phyloP scores from a whole-genome alignment of 1,140 invertebrate species.

The Heliconius eleuchia region DNA sequence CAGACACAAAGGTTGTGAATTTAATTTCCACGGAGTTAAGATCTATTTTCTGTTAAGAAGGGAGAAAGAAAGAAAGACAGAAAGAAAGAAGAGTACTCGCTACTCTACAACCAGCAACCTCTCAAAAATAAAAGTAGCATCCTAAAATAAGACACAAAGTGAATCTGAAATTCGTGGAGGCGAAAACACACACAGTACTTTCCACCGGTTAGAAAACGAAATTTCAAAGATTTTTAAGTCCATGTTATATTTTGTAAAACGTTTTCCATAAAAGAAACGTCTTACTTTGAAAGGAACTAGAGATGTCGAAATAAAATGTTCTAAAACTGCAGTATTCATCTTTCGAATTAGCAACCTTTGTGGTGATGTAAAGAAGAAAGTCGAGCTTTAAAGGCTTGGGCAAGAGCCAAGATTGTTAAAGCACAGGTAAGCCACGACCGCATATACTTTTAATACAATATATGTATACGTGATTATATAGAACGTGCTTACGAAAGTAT shows the following conservation, averaged over 20 bases:
- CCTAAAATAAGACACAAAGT: too few relatives aligned
- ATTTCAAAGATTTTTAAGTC: not conserved
- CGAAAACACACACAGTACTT: not conserved
- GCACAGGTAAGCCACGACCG: slow-evolving; percentile 43
- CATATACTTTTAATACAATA: slow-evolving; percentile 36
- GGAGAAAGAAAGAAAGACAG: too few relatives aligned
- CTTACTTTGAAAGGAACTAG: slow-evolving; percentile 1
- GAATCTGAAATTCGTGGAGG: too few relatives aligned
- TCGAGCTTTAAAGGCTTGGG: slow-evolving; percentile 45
- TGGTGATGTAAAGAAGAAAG: slow-evolving; percentile 39
- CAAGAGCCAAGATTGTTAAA: slow-evolving; percentile 41
- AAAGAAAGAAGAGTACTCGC: too few relatives aligned
- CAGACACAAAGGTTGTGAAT: too few relatives aligned
- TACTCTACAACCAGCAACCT: too few relatives aligned
- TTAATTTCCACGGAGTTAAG: too few relatives aligned
- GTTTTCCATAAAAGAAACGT: slow-evolving; percentile 5
- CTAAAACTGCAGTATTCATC: slow-evolving; percentile 25
- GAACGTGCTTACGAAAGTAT: not conserved
- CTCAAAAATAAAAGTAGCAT: too few relatives aligned
- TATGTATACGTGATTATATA: not conserved
- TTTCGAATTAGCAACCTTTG: slow-evolving; percentile 40
- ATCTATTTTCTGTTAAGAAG: too few relatives aligned
- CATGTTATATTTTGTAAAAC: slow-evolving; percentile 4
- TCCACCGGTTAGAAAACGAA: not conserved
- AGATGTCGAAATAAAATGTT: slow-evolving; percentile 9